Base-by-base conservation (phyloP, 2,888 invertebrate species). In the Furcula furcula region DNA sequence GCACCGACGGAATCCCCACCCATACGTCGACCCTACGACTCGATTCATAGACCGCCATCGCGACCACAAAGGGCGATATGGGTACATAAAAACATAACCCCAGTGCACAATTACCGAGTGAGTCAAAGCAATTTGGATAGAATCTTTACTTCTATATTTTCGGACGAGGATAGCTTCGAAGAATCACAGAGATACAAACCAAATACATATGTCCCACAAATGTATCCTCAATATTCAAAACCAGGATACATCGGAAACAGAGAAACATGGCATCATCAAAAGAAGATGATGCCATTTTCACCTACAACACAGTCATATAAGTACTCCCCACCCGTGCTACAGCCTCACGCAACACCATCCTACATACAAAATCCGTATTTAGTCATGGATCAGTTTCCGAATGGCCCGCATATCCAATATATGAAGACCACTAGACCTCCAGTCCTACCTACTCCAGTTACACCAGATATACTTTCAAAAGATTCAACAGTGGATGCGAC, bases 71-170 rank as follows among this genome's bases (percentile, higher is more conserved):
- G 81, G 46, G 76, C 77, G 0, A 46, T 86, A 32, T 88, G 86
- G 86, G 58, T 84, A 20, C 85, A 85, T 46, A 86, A 65, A 47
- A 87, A 85, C 45, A 78, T 85, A 46, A 65, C 51, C 11, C 76
- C 76, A 1, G 43, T 56, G 2, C 65, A 60, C 18, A 58, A 53
- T 11, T 57, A 66, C 33, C 65, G 20, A 68, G 57, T 20, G 63
- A 31, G 4, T 38, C 34, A 29, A 4, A 12, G 33, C 26, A 7
- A 74, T 11, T 61, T 86, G 27, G 86, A 88, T 32, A 70, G 85
- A 58, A 65, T 88, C 37, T 87, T 87, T 47, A 76, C 79, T 4
- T 77, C 85, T 1, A 54, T 85, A 34, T 87, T 88, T 49, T 72
- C 76, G 1, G 74, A 80, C 20, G 78, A 83, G 29, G 84, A 86